These are phyloP conservation scores for Axis porcinus DNA, from an alignment of 2,113 vertebrate genomes.

Conservation along the genomic window DNA sequence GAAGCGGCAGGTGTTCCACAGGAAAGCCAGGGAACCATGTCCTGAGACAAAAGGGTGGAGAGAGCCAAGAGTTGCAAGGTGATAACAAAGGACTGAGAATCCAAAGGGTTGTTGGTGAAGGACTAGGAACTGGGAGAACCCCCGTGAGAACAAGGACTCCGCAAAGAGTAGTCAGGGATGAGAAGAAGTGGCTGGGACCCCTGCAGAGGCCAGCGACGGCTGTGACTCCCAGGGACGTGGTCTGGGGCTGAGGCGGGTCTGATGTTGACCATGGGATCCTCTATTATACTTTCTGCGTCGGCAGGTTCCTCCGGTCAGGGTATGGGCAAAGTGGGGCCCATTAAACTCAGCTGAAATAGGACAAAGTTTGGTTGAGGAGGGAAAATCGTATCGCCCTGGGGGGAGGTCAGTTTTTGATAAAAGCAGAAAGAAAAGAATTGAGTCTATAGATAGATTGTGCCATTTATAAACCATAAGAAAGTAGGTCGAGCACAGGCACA, in stretches of 20 bases:
- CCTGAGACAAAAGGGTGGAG: not conserved
- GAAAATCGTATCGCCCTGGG: not conserved
- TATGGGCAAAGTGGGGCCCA: not conserved
- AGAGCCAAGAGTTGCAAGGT: not conserved
- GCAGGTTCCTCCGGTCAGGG: not conserved
- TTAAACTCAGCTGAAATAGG: not conserved
- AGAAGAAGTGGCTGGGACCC: not conserved
- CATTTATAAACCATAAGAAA: not conserved
- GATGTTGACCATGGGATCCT: not conserved
- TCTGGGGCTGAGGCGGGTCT: not conserved
- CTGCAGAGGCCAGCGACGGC: not conserved
- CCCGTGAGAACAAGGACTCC: not conserved
- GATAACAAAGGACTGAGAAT: not conserved
- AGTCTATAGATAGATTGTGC: not conserved
- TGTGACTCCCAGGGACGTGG: not conserved
- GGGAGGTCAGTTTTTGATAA: not conserved
- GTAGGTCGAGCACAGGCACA: not conserved
- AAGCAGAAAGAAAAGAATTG: not conserved
- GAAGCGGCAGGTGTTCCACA: not conserved
- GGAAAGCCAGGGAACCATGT: not conserved
- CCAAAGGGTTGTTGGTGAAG: not conserved
- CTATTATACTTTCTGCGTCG: not conserved
- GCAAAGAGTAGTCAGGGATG: not conserved
- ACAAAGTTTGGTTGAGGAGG: not conserved
- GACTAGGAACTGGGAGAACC: not conserved